These are phyloP conservation scores for Syngnathus scovelli DNA, from an alignment of 2,113 vertebrate species.

Conservation along the genomic window DNA sequence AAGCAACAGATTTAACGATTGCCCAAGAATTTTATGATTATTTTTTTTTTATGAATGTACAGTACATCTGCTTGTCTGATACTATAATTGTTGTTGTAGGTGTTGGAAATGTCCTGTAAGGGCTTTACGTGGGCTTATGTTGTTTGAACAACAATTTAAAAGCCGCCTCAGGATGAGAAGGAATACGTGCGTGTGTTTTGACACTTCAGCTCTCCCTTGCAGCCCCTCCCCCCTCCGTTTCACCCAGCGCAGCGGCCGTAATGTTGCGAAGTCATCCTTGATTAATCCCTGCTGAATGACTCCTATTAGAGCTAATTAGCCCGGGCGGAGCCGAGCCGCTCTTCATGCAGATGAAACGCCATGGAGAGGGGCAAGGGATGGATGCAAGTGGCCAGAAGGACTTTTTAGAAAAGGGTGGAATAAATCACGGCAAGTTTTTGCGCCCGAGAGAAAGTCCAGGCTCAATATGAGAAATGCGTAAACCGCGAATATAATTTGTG, in stretches of 20 bases:
- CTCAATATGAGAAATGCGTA: neutral
- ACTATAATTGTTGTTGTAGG: neutral
- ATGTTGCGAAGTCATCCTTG: constrained; percentile 66
- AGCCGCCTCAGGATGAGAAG: neutral
- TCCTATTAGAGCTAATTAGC: constrained; percentile 73
- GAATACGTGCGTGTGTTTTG: neutral
- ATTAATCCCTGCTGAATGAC: constrained; percentile 68
- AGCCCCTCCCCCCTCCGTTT: neutral
- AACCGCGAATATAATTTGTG: neutral
- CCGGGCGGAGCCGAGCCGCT: constrained; percentile 43
- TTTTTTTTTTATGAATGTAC: too few species aligned
- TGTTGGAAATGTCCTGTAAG: neutral
- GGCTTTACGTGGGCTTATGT: neutral
- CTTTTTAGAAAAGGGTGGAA: constrained; percentile 32
- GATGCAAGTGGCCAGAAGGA: constrained; percentile 41
- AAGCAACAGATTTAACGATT: too few species aligned
- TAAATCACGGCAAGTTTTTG: constrained; percentile 5
- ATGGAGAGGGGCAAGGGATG: constrained; percentile 40
- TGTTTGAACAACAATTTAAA: neutral
- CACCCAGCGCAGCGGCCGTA: constrained; percentile 27
- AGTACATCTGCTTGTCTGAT: neutral
- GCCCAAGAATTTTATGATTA: too few species aligned
- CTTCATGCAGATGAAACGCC: constrained; percentile 51
- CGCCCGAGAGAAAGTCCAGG: neutral
- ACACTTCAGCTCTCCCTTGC: neutral